Evolutionary conservation across 2,888 invertebrate species (phyloP), one percentile per base, ranked within the genome.

Genomic region (Pyrrhia umbra): DNA sequence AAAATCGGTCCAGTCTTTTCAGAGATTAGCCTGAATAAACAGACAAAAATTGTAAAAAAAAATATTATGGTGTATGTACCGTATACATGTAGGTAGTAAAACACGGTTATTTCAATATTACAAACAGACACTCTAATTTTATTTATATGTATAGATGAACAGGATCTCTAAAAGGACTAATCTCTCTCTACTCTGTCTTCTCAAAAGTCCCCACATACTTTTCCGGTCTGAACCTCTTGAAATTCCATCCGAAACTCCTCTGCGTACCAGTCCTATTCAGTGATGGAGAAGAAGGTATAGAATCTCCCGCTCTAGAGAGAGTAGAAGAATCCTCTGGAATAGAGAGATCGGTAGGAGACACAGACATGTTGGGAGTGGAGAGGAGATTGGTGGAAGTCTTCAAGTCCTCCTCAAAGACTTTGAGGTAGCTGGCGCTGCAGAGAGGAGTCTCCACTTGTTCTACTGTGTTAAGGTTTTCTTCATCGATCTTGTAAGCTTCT

Each of bases 401-500:
- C 46, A 93, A 83, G 78, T 93, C 92, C 21, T 85, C 89, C 63
- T 93, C 89, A 47, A 93, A 85, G 15, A 88, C 88, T 43, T 93
- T 92, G 10, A 97, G 94, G 42, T 97, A 96, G 69, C 96, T 96
- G 0, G 98, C 98, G 77, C 97, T 97, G 90, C 97, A 98, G 1
- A 97, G 95, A 0, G 98, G 98, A 0, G 97, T 97, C 25, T 95
- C 95, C 0, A 97, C 95, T 77, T 96, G 96, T 74, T 96, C 96
- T 0, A 96, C 96, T 18, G 95, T 94, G 85, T 97, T 95, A 50
- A 97, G 95, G 58, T 96, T 92, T 13, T 96, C 95, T 37, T 95
- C 94, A 79, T 97, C 96, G 1, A 97, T 96, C 1, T 92, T 84
- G 84, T 96, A 97, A 13, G 95, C 90, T 65, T 95, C 95, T 0